Evolutionary conservation across 1,140 invertebrate species (phyloP), one percentile per base, ranked within the genome.

Genomic region (Drosophila carrolli): DNA sequence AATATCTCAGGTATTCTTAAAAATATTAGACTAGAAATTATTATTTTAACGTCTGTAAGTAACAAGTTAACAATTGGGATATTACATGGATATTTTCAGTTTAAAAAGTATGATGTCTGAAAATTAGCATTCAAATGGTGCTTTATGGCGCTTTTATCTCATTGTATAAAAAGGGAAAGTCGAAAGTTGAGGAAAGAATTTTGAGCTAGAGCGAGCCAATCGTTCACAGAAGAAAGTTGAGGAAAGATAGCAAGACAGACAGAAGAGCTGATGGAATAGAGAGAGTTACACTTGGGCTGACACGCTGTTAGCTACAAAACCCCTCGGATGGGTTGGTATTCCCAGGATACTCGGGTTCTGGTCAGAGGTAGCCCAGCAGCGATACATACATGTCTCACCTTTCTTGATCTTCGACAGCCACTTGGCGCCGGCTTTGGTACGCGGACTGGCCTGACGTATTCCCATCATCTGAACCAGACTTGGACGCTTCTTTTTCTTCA

Each of bases 341-440:
- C 40, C 73, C 74, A 44, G 55, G 32, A 14, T 43, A 9, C 23
- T 19, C 48, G 57, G 37, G 55, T 43, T 37, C 50, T 47, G 74
- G 55, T 57, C 46, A 32, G 50, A 70, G 63, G 63, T 60, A 79
- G 81, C 73, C 51, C 62, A 71, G 73, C 73, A 83, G 79, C 76
- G 85, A 91, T 88, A 91, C 90, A 88, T 88, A 91, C 88, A 81
- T 88, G 76, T 82, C 83, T 90, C 89, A 76, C 95, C 95, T 91
- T 96, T 96, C 88, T 96, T 97, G 58, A 97, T 96, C 93, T 97
- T 97, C 6, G 96, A 95, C 62, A 97, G 92, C 96, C 96, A 97
- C 85, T 97, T 97, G 47, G 96, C 95, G 5, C 96, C 96, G 90
- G 96, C 96, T 92, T 96, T 97, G 0, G 96, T 95, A 46, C 96